Evolutionary conservation across 2,113 vertebrate genomes (phyloP).

Genomic region (Gambusia holbrooki): DNA sequence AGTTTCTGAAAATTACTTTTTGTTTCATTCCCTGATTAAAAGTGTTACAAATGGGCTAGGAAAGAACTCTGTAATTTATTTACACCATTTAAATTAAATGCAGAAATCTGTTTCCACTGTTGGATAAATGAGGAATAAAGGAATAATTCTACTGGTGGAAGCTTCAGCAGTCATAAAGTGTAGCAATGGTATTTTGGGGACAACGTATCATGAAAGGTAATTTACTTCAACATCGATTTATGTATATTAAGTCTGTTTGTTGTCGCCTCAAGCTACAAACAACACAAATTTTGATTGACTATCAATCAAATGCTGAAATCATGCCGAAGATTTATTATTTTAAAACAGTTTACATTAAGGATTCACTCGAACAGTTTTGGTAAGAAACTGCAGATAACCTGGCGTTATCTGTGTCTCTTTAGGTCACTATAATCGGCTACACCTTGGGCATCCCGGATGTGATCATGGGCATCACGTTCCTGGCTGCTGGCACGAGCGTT

Average conservation of each 20-base stretch:
- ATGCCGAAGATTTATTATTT: not conserved
- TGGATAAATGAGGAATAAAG: no score
- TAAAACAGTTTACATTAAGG: not conserved
- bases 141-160: no score
- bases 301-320: not conserved
- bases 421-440: slow-evolving; percentile 97
- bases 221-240: not conserved
- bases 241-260: not conserved
- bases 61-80: no score
- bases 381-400: not conserved
- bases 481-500: slow-evolving; percentile 96
- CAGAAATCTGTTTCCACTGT: no score
- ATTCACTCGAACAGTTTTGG: not conserved
- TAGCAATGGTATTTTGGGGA: not conserved
- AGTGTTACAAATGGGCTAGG: no score
- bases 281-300: not conserved
- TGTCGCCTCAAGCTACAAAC: not conserved
- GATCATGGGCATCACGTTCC: slow-evolving; percentile 99
- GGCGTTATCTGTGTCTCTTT: not conserved
- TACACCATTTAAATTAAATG: no score
- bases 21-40: no score
- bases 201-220: not conserved
- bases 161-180: not conserved
- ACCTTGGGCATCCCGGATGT: slow-evolving; percentile 97
- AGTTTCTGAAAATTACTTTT: no score